Percentiles rank a stretch among this genome's conserved stretches.
Evolutionary conservation across 2,113 vertebrate species (phyloP).

Genomic region (Sander vitreus): DNA sequence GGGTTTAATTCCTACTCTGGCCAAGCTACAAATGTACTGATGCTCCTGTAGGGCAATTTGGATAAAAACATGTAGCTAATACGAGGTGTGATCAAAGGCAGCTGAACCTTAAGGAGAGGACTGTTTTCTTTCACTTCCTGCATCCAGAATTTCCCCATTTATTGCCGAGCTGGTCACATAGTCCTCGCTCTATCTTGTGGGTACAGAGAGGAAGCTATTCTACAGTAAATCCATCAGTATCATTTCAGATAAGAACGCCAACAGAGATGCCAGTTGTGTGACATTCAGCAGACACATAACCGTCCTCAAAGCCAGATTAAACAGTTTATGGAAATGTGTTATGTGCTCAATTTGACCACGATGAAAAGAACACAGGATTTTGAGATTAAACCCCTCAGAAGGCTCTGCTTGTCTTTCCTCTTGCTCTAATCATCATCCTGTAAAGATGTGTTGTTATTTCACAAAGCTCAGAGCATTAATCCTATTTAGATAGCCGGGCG

Average conservation of each 20-base stretch:
- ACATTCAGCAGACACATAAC: constrained; percentile 14
- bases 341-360: constrained; percentile 39
- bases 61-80: neutral
- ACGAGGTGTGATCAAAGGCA: constrained; percentile 1
- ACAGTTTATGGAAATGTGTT: constrained; percentile 34
- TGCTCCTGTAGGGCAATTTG: neutral
- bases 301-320: constrained; percentile 24
- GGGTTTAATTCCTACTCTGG: neutral
- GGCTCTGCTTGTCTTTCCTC: constrained; percentile 17
- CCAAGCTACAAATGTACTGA: neutral
- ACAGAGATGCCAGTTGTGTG: constrained; percentile 16
- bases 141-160: neutral
- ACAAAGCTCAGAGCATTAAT: constrained; percentile 47
- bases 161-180: neutral
- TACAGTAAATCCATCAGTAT: constrained; percentile 4
- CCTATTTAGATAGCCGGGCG: constrained; percentile 41
- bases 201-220: neutral
- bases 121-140: neutral
- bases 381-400: constrained; percentile 23
- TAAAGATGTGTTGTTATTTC: constrained; percentile 26
- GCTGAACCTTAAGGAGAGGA: neutral
- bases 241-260: neutral
- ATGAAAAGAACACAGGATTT: constrained; percentile 13
- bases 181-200: neutral
- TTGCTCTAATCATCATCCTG: constrained; percentile 45